Percentiles rank a stretch among this genome's conserved stretches.
These are phyloP conservation scores for Panzeria rudis DNA, from an alignment of 2,888 invertebrate genomes.

Conservation along the genomic window DNA sequence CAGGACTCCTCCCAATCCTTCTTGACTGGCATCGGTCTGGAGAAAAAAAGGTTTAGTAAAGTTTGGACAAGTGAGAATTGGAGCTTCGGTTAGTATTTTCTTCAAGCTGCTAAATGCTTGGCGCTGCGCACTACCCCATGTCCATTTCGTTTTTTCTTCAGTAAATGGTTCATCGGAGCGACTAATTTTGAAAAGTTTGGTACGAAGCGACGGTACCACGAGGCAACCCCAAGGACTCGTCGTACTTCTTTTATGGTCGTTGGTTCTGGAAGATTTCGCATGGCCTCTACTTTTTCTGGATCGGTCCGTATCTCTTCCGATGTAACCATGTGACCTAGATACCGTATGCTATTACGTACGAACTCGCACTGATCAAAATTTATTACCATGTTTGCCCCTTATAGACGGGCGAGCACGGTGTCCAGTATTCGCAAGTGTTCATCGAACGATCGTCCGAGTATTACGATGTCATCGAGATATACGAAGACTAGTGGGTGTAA, in stretches of 20 bases:
- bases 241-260: no score
- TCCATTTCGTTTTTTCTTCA: constrained; percentile 39
- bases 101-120: constrained; percentile 32
- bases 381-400: constrained; percentile 5
- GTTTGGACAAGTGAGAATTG: constrained; percentile 30
- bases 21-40: constrained; percentile 54
- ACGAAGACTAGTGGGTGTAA: constrained; percentile 28
- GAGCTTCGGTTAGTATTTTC: constrained; percentile 28
- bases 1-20: constrained; percentile 40
- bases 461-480: constrained; percentile 50
- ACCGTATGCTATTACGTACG: background rate
- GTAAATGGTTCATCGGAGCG: constrained; percentile 6
- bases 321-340: constrained; percentile 22
- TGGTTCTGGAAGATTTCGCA: background rate
- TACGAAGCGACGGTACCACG: constrained; percentile 52
- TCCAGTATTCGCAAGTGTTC: constrained; percentile 22
- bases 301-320: constrained; percentile 33
- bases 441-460: constrained; percentile 10
- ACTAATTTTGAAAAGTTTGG: no score
- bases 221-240: no score
- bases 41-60: constrained; percentile 33
- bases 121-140: constrained; percentile 47
- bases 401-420: background rate
- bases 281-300: constrained; percentile 16
- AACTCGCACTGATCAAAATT: constrained; percentile 43